Evolutionary conservation across 2,888 invertebrate genomes (phyloP), one percentile per base, ranked within the genome.

Genomic region (Neuroscelio doddi): DNA sequence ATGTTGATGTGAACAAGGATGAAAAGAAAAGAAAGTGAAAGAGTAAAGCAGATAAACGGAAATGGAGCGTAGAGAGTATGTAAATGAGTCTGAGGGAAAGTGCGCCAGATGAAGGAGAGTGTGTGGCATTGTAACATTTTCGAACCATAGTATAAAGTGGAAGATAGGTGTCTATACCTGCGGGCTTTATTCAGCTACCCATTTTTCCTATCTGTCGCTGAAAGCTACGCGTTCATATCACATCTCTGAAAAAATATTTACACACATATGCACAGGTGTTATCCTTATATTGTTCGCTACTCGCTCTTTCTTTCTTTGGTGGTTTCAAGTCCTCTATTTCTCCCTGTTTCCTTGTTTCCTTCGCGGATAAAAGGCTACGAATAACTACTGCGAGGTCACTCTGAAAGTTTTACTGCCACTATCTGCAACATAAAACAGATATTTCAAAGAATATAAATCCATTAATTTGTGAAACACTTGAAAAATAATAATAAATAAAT

Each of bases 91-190:
- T 34, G 34, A 52, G 49, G 32, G 45, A 62, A 56, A 57, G 49
- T 47, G 30, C 16, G 47, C 21, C n/a, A 16, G 30, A 56, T 7
- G 39, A 44, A 36, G 57, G 62, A 62, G 57, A 56, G 62, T 53
- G 58, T 62, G 55, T 50, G 52, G 44, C 51, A 46, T 64, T 64
- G 51, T 59, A 68, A 69, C 75, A 71, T 73, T 76, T 78, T 76
- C 77, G 69, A 78, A 69, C 72, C 72, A 73, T 75, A 77, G 72
- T 72, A 72, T 66, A 58, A 75, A 76, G 76, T 74, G 49, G 44
- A 58, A 65, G 62, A 65, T 64, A 64, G 57, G 62, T 57, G 59
- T 62, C 45, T 44, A 47, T 58, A 52, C 47, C 50, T 30, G 27
- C 27, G 32, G 15, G 39, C 32, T 16, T 44, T 50, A 56, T 59